These are phyloP conservation scores for Tribolium freemani DNA, from an alignment of 2,888 invertebrate genomes.

Conservation along the genomic window DNA sequence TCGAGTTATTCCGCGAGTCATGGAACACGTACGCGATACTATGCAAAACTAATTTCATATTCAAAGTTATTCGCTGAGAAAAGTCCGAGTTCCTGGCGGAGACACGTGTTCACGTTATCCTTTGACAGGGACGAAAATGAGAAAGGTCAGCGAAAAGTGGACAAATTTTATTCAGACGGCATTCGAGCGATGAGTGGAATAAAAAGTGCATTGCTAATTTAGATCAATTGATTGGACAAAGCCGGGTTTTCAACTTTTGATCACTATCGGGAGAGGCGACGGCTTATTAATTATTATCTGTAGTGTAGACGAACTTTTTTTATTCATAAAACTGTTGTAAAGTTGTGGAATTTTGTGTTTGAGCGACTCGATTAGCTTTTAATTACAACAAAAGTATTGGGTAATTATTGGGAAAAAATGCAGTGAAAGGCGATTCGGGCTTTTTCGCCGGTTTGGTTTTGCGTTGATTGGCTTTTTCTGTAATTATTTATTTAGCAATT, in stretches of 20 bases:
- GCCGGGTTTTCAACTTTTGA: background rate
- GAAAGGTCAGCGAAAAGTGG: background rate
- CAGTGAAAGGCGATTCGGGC: background rate
- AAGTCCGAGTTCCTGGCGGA: slow-evolving; percentile 3
- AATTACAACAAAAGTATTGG: background rate
- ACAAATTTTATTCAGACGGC: background rate
- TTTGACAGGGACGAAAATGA: background rate
- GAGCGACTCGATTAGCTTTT: background rate
- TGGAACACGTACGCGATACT: slow-evolving; percentile 38
- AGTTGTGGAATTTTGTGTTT: background rate
- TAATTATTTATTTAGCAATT: background rate
- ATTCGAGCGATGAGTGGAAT: background rate
- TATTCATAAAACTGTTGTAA: background rate
- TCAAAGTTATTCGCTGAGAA: slow-evolving; percentile 30
- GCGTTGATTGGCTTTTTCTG: background rate
- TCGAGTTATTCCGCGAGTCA: slow-evolving; percentile 35
- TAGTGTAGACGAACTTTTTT: background rate
- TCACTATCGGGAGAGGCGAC: background rate
- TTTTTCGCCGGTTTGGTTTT: background rate
- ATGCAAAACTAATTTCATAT: slow-evolving; percentile 38
- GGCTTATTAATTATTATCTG: background rate
- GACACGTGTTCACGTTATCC: background rate
- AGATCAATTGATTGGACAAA: no score
- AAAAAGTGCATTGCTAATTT: no score
- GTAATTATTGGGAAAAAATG: background rate